Conservation (phyloP, 2,113 vertebrate genomes). For the Takifugu bimaculatus region DNA sequence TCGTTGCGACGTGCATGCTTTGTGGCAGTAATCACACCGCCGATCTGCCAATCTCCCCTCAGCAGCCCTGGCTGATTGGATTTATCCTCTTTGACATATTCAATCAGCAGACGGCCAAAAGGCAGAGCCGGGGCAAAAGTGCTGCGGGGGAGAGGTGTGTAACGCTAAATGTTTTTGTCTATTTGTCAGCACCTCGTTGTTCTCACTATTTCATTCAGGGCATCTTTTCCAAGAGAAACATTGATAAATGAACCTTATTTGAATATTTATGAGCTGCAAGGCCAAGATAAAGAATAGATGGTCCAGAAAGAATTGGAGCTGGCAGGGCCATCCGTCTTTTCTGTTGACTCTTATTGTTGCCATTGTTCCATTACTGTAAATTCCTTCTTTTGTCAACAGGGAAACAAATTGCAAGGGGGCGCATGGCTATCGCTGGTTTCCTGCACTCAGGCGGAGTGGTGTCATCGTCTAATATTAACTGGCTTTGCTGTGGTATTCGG, state of each 20-base stretch:
- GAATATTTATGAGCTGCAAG: slow-evolving; percentile 67
- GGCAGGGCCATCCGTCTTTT: slow-evolving; percentile 84
- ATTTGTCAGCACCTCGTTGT: slow-evolving; percentile 28
- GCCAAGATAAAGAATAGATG: slow-evolving; percentile 82
- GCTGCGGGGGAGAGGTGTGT: slow-evolving; percentile 33
- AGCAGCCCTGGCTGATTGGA: slow-evolving; percentile 61
- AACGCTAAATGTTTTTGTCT: slow-evolving; percentile 39
- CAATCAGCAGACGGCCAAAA: slow-evolving; percentile 56
- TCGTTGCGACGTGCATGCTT: slow-evolving; percentile 42
- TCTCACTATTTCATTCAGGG: slow-evolving; percentile 56
- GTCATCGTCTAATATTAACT: slow-evolving; percentile 54
- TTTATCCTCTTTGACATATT: slow-evolving; percentile 65
- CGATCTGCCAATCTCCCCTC: slow-evolving; percentile 66
- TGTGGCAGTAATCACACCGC: slow-evolving; percentile 60
- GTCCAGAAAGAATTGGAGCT: slow-evolving; percentile 78
- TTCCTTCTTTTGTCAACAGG: slow-evolving; percentile 65
- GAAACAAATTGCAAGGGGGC: slow-evolving; percentile 63
- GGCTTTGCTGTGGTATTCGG: slow-evolving; percentile 45
- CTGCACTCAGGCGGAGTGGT: slow-evolving; percentile 53
- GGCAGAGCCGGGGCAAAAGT: slow-evolving; percentile 34
- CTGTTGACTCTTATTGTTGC: slow-evolving; percentile 61
- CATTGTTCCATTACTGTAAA: slow-evolving; percentile 65
- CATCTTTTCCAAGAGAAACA: slow-evolving; percentile 48
- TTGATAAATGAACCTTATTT: slow-evolving; percentile 71
- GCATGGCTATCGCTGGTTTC: slow-evolving; percentile 58